A percentile compares a stretch with the other conserved stretches of the same genome.
These are phyloP conservation scores for Wiebesia pumilae DNA, from an alignment of 1,140 invertebrate species.

Conservation along the genomic window DNA sequence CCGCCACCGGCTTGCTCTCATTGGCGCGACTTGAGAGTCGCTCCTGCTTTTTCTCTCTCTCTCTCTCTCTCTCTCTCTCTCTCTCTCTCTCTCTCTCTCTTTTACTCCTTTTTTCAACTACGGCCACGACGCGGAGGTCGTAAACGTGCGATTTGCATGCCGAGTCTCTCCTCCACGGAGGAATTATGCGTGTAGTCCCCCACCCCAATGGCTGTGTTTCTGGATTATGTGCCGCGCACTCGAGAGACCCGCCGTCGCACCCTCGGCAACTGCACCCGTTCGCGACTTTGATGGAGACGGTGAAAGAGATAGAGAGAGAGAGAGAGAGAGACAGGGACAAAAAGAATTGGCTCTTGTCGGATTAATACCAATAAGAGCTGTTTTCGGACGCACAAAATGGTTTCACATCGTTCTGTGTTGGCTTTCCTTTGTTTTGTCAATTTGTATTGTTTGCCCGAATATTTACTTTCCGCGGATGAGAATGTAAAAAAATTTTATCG, in stretches of 20 bases:
- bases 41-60: constrained; percentile 49
- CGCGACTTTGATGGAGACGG: not conserved
- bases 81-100: constrained; percentile 33
- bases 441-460: not conserved
- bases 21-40: constrained; percentile 35
- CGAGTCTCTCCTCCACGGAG: not conserved
- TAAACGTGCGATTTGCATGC: constrained; percentile 31
- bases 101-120: not conserved
- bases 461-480: not conserved
- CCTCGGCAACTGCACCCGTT: not conserved
- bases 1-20: constrained; percentile 12
- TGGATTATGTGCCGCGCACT: not conserved
- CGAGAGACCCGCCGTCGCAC: not conserved
- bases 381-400: not conserved
- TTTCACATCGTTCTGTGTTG: not conserved
- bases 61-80: constrained; percentile 47
- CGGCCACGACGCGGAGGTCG: not conserved
- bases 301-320: constrained; percentile 4
- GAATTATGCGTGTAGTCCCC: constrained; percentile 15
- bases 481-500: not conserved
- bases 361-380: constrained; percentile 7
- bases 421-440: constrained; percentile 15
- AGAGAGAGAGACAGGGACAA: not conserved
- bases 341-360: not conserved
- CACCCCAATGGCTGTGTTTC: not conserved